Evolutionary conservation across 2,888 invertebrate species (phyloP).

Genomic region (Machimus atricapillus): DNA sequence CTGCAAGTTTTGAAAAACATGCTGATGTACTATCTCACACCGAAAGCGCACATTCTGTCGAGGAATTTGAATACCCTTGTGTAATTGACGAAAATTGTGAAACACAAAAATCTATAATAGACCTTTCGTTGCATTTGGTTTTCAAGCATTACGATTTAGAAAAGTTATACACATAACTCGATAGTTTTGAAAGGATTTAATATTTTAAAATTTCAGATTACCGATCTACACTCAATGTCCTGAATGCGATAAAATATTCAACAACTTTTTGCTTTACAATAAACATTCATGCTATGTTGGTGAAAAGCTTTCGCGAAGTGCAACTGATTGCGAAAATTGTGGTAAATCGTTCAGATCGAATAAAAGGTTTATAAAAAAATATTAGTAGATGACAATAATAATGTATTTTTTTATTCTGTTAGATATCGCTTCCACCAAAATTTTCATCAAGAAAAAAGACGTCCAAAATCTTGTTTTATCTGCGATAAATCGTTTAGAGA

Average conservation of each 20-base stretch:
- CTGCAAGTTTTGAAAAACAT: constrained; percentile 44
- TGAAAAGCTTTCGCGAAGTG: constrained; percentile 51
- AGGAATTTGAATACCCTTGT: constrained; percentile 50
- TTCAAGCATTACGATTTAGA: constrained; percentile 54
- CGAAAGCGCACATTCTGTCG: constrained; percentile 32
- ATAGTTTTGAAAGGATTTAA: neutral
- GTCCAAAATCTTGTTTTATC: constrained; percentile 58
- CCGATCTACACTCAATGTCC: constrained; percentile 50
- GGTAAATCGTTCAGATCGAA: constrained; percentile 55
- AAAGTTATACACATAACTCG: constrained; percentile 33
- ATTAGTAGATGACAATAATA: neutral
- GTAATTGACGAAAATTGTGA: constrained; percentile 51
- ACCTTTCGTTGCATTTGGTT: constrained; percentile 56
- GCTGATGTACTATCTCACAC: constrained; percentile 44
- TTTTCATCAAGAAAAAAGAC: constrained; percentile 56
- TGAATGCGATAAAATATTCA: constrained; percentile 55
- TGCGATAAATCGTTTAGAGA: constrained; percentile 54
- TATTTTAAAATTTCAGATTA: constrained; percentile 9
- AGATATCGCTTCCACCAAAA: constrained; percentile 60
- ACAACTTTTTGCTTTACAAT: constrained; percentile 55
- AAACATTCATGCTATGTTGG: constrained; percentile 58
- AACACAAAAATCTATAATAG: constrained; percentile 47
- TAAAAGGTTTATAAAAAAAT: constrained; percentile 53
- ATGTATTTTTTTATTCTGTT: neutral
- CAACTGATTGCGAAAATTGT: constrained; percentile 54